Conservation (phyloP, 2,113 vertebrate species). For the Dolichallabes microphthalmus region DNA sequence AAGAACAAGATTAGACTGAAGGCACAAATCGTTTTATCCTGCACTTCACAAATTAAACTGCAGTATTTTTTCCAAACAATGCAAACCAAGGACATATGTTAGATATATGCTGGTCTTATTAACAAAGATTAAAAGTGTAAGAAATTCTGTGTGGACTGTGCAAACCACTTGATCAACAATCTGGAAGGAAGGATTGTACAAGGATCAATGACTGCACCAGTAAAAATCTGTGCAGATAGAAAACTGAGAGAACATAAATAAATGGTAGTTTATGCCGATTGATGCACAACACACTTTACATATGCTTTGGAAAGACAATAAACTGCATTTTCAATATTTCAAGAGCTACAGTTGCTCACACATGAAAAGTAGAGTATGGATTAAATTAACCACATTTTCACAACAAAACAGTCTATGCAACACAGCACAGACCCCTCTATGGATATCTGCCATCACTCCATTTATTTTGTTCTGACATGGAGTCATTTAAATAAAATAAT, state of each 20-base stretch:
- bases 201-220: not conserved
- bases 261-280: not conserved
- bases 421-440: not conserved
- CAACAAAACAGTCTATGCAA: not conserved
- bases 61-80: too few relatives aligned
- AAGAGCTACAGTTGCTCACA: not conserved
- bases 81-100: not conserved
- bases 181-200: not conserved
- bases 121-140: too few relatives aligned
- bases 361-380: not conserved
- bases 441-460: not conserved
- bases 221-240: not conserved
- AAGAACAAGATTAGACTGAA: constrained; percentile 9
- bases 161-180: not conserved
- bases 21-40: not conserved
- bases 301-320: not conserved
- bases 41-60: too few relatives aligned
- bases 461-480: not conserved
- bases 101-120: not conserved
- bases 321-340: not conserved
- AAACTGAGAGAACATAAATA: not conserved
- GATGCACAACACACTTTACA: not conserved
- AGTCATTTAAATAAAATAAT: not conserved
- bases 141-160: not conserved
- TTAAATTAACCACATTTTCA: not conserved